phyloP scores from a whole-genome alignment of 2,888 invertebrate genomes.

The Minunthozetes semirufus region DNA sequence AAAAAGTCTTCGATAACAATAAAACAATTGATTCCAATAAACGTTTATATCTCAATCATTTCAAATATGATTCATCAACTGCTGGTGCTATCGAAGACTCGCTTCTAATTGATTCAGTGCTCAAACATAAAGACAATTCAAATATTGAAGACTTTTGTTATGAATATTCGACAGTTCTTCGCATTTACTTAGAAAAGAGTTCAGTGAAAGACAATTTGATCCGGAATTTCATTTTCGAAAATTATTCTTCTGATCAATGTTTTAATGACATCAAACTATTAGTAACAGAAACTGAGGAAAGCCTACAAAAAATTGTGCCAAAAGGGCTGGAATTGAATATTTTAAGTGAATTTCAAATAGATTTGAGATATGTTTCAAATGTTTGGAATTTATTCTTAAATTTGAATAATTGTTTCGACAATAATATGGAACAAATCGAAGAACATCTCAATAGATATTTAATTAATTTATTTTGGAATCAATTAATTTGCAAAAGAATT shows the following conservation, averaged over 20 bases:
- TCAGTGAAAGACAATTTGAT: slow-evolving; percentile 6
- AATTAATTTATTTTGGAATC: slow-evolving; percentile 28
- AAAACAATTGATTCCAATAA: too few species aligned
- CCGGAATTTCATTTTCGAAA: not conserved
- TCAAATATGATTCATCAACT: slow-evolving; percentile 6
- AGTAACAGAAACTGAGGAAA: not conserved
- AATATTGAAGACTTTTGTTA: not conserved
- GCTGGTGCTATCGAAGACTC: not conserved
- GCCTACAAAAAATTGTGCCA: not conserved
- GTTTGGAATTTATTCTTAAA: slow-evolving; percentile 3
- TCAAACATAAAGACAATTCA: not conserved
- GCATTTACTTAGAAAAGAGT: slow-evolving; percentile 24
- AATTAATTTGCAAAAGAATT: slow-evolving; percentile 18
- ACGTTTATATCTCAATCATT: slow-evolving; percentile 2
- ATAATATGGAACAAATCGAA: not conserved
- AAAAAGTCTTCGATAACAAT: not conserved
- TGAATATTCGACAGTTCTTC: slow-evolving; percentile 1
- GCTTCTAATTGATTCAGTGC: not conserved
- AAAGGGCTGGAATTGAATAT: not conserved
- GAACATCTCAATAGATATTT: slow-evolving; percentile 19
- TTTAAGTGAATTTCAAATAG: slow-evolving; percentile 26
- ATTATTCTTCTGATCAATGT: not conserved
- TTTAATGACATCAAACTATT: not conserved
- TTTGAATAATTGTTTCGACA: not conserved
- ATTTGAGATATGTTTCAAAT: slow-evolving; percentile 30